A percentile compares a stretch with the other conserved stretches of the same genome.
phyloP scores from a whole-genome alignment of 2,113 vertebrate species.

The Lichenostomus cassidix region DNA sequence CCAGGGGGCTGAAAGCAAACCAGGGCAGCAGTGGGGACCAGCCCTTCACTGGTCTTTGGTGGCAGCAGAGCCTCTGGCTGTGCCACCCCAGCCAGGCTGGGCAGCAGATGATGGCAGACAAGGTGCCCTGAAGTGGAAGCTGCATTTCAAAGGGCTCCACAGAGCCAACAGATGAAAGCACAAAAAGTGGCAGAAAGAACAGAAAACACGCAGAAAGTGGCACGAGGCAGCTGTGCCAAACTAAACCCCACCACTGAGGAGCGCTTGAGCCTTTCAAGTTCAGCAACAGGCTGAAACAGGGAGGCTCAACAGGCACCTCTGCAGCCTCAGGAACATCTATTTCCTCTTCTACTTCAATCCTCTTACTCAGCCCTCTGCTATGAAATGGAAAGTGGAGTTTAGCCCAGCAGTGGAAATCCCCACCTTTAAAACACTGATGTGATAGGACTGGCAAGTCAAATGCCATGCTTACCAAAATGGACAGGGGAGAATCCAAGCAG shows the following conservation, averaged over 20 bases:
- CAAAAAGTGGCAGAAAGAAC: neutral
- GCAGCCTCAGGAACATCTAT: no score
- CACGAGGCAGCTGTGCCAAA: neutral
- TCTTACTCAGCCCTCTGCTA: neutral
- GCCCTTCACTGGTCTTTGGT: neutral
- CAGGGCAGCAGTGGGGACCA: neutral
- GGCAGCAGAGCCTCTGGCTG: neutral
- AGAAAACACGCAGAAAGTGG: neutral
- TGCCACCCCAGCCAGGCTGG: neutral
- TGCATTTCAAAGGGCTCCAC: neutral
- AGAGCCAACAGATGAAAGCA: rapidly evolving
- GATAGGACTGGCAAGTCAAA: neutral
- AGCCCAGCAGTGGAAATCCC: neutral
- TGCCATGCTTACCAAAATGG: neutral
- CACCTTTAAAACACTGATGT: neutral
- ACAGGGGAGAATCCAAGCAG: neutral
- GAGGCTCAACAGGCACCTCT: neutral
- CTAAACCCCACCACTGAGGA: neutral
- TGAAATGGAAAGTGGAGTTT: neutral
- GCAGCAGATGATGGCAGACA: neutral
- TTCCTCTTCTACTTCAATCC: neutral
- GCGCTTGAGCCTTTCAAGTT: neutral
- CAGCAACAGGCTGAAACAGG: neutral
- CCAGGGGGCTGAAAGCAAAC: slow-evolving; percentile 81
- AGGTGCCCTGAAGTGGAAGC: neutral